Percentiles rank a stretch among this genome's conserved stretches.
phyloP scores from a whole-genome alignment of 2,888 invertebrate species.

The Drosophila greeni region DNA sequence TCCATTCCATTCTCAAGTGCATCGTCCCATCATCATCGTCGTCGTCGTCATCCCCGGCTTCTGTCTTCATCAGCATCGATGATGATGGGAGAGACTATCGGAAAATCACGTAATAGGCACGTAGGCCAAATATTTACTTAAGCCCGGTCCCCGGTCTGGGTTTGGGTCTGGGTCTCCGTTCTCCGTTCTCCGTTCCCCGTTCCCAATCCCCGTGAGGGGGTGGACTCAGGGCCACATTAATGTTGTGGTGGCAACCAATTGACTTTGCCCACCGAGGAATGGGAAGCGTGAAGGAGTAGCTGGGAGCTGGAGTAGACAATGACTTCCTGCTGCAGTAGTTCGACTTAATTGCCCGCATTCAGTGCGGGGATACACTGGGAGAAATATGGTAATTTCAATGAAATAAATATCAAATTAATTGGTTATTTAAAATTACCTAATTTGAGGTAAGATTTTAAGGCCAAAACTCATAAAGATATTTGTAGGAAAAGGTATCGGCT shows the following conservation, averaged over 20 bases:
- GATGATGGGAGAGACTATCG: slow-evolving; percentile 61
- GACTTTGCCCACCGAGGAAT: slow-evolving; percentile 43
- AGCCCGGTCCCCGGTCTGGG: slow-evolving; percentile 35
- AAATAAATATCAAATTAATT: background rate
- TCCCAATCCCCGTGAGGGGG: background rate
- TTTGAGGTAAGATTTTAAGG: too few relatives aligned
- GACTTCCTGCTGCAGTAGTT: slow-evolving; percentile 63
- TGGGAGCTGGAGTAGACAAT: slow-evolving; percentile 22
- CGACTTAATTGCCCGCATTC: slow-evolving; percentile 57
- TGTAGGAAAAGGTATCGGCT: too few relatives aligned
- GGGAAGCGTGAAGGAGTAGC: slow-evolving; percentile 30
- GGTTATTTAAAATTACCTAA: too few relatives aligned
- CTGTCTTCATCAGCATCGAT: slow-evolving; percentile 24
- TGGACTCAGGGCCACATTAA: slow-evolving; percentile 37
- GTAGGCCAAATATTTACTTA: slow-evolving; percentile 71
- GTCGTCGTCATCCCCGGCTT: slow-evolving; percentile 8
- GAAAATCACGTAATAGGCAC: slow-evolving; percentile 72
- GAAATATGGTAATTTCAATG: too few relatives aligned
- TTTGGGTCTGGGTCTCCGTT: background rate
- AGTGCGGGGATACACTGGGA: slow-evolving; percentile 29
- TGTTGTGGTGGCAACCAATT: slow-evolving; percentile 66
- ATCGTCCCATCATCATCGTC: slow-evolving; percentile 24
- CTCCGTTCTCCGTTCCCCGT: background rate
- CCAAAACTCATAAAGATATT: background rate
- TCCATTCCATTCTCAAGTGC: slow-evolving; percentile 42